Percentiles rank a stretch among this genome's conserved stretches.
phyloP scores from a whole-genome alignment of 2,797 vertebrate species.

The Fundulus diaphanus region DNA sequence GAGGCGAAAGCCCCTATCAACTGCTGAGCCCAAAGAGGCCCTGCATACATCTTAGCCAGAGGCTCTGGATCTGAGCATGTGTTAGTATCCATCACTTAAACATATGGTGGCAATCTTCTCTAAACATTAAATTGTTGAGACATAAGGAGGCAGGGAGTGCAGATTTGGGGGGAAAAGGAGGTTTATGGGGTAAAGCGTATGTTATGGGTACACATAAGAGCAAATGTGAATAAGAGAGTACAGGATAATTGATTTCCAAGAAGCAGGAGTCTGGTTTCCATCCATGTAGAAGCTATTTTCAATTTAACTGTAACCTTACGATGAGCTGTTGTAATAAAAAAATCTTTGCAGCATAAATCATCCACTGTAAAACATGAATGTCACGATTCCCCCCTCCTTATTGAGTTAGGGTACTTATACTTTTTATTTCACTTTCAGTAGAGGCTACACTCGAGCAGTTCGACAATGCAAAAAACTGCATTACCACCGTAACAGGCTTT shows the following conservation, averaged over 20 bases:
- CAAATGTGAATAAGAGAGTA: constrained; percentile 19
- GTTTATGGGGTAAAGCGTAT: constrained; percentile 37
- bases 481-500: constrained; percentile 19
- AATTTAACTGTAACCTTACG: constrained; percentile 43
- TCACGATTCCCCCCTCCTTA: constrained; percentile 28
- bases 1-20: constrained; percentile 42
- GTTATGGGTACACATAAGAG: constrained; percentile 3
- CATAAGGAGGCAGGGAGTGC: constrained; percentile 23
- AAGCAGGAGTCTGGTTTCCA: constrained; percentile 68
- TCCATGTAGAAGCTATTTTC: constrained; percentile 58
- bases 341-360: constrained; percentile 37
- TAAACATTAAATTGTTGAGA: constrained; percentile 37
- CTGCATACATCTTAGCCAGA: constrained; percentile 40
- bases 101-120: constrained; percentile 74
- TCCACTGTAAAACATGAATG: constrained; percentile 17
- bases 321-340: constrained; percentile 49
- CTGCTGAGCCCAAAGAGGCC: constrained; percentile 47
- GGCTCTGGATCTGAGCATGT: constrained; percentile 42
- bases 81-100: constrained; percentile 50
- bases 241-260: constrained; percentile 59
- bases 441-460: constrained; percentile 23
- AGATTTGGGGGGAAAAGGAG: constrained; percentile 25
- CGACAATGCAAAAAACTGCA: constrained; percentile 15
- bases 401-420: constrained; percentile 14
- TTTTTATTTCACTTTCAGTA: constrained; percentile 42